Percentiles rank a stretch among this genome's conserved stretches.
Evolutionary conservation across 2,888 invertebrate genomes (phyloP).

Genomic region (Silvanus unidentatus): DNA sequence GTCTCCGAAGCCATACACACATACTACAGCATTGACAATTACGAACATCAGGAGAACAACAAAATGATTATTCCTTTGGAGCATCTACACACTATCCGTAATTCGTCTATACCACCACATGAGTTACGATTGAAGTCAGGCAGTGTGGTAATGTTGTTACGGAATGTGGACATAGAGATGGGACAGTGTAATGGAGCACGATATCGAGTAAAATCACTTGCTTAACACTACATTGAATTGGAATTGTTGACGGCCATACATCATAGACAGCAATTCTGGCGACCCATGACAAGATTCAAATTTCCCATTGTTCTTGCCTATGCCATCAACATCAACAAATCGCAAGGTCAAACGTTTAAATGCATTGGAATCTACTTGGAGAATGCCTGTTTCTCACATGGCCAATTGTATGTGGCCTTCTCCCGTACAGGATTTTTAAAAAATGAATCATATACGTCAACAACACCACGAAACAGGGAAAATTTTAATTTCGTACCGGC

Average conservation of each 20-base stretch:
- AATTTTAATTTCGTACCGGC: not conserved
- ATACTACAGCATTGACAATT: constrained; percentile 10
- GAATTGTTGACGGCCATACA: constrained; percentile 11
- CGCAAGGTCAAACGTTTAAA: constrained; percentile 22
- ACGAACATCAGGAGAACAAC: constrained; percentile 9
- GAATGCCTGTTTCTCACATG: constrained; percentile 19
- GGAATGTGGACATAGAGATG: constrained; percentile 19
- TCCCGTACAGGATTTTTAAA: constrained; percentile 13
- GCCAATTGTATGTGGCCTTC: constrained; percentile 22
- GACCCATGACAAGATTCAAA: constrained; percentile 13
- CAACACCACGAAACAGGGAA: not conserved
- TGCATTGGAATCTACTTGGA: constrained; percentile 17
- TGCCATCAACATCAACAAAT: constrained; percentile 25
- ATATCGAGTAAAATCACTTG: too few species aligned
- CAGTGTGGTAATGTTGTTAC: constrained; percentile 21
- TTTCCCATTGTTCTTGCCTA: constrained; percentile 22
- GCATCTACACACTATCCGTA: constrained; percentile 13
- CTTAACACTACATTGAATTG: constrained; percentile 3
- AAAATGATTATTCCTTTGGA: constrained; percentile 10
- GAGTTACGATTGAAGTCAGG: constrained; percentile 20
- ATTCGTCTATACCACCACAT: constrained; percentile 24
- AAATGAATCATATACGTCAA: not conserved
- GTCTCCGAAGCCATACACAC: constrained; percentile 3
- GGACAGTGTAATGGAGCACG: constrained; percentile 24
- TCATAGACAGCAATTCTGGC: constrained; percentile 10